A percentile compares a stretch with the other conserved stretches of the same genome.
These are phyloP conservation scores for Microctonus brassicae DNA, from an alignment of 2,888 invertebrate genomes.

Conservation along the genomic window DNA sequence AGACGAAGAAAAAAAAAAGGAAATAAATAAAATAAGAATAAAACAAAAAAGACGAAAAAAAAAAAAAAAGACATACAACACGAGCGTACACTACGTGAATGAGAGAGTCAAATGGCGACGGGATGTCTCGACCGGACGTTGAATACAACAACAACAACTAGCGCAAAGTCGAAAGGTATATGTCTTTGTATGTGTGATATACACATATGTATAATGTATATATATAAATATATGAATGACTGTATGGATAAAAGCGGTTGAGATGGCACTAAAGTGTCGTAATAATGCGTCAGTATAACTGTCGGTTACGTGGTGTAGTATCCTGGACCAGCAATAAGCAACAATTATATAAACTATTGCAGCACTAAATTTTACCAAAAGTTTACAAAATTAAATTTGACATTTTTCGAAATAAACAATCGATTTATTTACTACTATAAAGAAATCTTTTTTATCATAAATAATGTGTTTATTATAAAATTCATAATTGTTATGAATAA, in stretches of 20 bases:
- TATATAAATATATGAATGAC: too few relatives aligned
- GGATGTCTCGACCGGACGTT: slow-evolving; percentile 32
- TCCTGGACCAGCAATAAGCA: slow-evolving; percentile 53
- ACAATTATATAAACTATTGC: slow-evolving; percentile 51
- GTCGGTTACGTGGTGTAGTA: slow-evolving; percentile 2
- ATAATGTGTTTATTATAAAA: too few relatives aligned
- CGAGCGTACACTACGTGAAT: neutral
- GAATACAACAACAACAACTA: slow-evolving; percentile 12
- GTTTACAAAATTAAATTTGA: neutral
- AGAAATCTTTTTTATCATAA: too few relatives aligned
- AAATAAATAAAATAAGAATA: too few relatives aligned
- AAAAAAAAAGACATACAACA: neutral
- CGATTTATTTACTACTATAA: too few relatives aligned
- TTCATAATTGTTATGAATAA: too few relatives aligned
- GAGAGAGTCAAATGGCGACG: slow-evolving; percentile 35
- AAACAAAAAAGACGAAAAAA: neutral
- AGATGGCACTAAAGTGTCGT: slow-evolving; percentile 41
- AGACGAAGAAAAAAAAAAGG: neutral
- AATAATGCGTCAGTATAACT: slow-evolving; percentile 45
- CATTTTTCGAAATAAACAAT: too few relatives aligned
- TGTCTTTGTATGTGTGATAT: neutral
- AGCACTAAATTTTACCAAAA: slow-evolving; percentile 12
- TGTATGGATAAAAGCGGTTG: slow-evolving; percentile 37
- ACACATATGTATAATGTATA: neutral
- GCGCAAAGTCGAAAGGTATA: slow-evolving; percentile 4